Evolutionary conservation across 1,140 invertebrate species (phyloP).

Genomic region (Eriosoma lanigerum): DNA sequence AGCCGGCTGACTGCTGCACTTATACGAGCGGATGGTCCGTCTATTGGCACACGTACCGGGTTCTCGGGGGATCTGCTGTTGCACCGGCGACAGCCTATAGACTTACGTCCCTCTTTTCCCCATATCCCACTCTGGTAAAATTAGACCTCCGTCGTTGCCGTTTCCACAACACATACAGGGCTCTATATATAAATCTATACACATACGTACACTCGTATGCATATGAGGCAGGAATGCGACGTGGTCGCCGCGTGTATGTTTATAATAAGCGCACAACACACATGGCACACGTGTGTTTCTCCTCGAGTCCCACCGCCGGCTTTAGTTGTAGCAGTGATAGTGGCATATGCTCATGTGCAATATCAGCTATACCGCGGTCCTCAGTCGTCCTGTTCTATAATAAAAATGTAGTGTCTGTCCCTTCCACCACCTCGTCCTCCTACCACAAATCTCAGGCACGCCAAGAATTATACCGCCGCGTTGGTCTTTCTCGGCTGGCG

Average conservation of each 20-base stretch:
- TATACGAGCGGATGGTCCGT: conserved; percentile 1
- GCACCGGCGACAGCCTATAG: neutral
- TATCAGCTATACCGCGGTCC: neutral
- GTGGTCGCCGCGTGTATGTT: conserved; percentile 6
- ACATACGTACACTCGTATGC: neutral
- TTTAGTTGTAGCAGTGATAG: neutral
- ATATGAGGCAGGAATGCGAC: conserved; percentile 10
- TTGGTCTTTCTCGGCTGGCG: conserved; percentile 15
- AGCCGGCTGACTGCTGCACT: neutral
- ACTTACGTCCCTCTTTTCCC: neutral
- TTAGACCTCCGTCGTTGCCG: neutral
- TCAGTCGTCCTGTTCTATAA: conserved; percentile 26
- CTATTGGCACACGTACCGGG: conserved; percentile 23
- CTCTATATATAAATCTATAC: neutral
- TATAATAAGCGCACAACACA: conserved; percentile 28
- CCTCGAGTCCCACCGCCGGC: no score
- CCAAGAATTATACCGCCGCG: neutral
- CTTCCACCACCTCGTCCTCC: neutral
- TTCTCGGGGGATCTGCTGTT: conserved; percentile 7
- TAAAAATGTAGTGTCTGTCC: neutral
- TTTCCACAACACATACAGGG: neutral
- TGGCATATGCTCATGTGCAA: neutral
- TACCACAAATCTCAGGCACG: no score
- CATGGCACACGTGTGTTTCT: conserved; percentile 27
- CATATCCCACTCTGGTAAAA: conserved; percentile 3